phyloP scores from a whole-genome alignment of 2,113 vertebrate species.

The Oreochromis spilurus region DNA sequence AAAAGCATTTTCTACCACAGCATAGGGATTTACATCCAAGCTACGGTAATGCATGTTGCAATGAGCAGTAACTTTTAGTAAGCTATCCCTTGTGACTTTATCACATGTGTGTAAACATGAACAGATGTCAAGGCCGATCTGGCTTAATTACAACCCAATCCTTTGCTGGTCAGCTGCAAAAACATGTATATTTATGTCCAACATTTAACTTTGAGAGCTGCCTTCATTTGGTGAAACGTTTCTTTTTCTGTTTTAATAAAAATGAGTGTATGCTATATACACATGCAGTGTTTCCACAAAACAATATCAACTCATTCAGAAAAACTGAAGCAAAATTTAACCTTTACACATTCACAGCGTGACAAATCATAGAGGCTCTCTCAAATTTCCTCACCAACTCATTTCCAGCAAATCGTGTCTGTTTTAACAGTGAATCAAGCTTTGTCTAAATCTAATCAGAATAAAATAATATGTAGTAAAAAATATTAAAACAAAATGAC shows the following conservation, averaged over 20 bases:
- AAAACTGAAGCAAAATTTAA: neutral
- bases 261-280: neutral
- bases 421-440: neutral
- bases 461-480: neutral
- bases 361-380: neutral
- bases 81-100: constrained; percentile 19
- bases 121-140: constrained; percentile 47
- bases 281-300: neutral
- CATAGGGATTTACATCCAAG: neutral
- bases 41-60: neutral
- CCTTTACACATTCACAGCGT: neutral
- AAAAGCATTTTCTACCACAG: neutral
- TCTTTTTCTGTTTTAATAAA: neutral
- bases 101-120: constrained; percentile 48
- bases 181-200: neutral
- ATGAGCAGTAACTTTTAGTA: constrained; percentile 16
- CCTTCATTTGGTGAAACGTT: neutral
- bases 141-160: constrained; percentile 25
- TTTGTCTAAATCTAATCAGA: neutral
- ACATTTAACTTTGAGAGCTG: neutral
- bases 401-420: neutral
- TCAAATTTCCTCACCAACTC: neutral
- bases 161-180: neutral
- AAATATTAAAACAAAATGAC: neutral
- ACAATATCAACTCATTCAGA: neutral